A percentile compares a stretch with the other conserved stretches of the same genome.
phyloP scores from a whole-genome alignment of 2,888 invertebrate genomes.

The Nesidiocoris tenuis region DNA sequence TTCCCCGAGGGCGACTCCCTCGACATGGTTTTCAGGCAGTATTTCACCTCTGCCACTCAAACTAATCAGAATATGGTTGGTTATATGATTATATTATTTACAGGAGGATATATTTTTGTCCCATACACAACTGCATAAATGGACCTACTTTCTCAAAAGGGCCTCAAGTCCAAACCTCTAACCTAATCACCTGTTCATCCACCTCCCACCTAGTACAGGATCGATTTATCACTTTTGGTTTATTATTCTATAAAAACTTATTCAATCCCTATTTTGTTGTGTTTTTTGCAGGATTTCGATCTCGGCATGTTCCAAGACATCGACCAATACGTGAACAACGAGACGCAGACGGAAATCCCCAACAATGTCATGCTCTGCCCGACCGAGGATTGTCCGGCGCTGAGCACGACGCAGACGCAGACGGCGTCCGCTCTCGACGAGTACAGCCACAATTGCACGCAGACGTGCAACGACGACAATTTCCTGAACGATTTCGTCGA shows the following conservation, averaged over 20 bases:
- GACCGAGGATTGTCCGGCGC: conserved; percentile 41
- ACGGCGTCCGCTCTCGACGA: conserved; percentile 54
- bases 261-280: too few species aligned
- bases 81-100: too few species aligned
- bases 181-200: too few species aligned
- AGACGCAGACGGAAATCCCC: conserved; percentile 63
- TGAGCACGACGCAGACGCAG: conserved; percentile 51
- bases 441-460: conserved; percentile 58
- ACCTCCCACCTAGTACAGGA: too few species aligned
- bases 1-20: conserved; percentile 24
- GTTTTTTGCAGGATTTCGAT: conserved; percentile 40
- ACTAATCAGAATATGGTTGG: conserved; percentile 50
- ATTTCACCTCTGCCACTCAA: conserved; percentile 55
- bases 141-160: too few species aligned
- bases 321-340: conserved; percentile 55
- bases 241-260: too few species aligned
- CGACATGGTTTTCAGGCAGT: conserved; percentile 51
- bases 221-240: too few species aligned
- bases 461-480: conserved; percentile 60
- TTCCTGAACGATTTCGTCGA: conserved; percentile 57
- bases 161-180: too few species aligned
- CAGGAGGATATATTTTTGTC: too few species aligned
- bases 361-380: conserved; percentile 36
- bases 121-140: too few species aligned
- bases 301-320: conserved; percentile 43